These are phyloP conservation scores for Halichondria panicea DNA, from an alignment of 37 sponge, comb jelly and placozoan species.

Conservation along the genomic window DNA sequence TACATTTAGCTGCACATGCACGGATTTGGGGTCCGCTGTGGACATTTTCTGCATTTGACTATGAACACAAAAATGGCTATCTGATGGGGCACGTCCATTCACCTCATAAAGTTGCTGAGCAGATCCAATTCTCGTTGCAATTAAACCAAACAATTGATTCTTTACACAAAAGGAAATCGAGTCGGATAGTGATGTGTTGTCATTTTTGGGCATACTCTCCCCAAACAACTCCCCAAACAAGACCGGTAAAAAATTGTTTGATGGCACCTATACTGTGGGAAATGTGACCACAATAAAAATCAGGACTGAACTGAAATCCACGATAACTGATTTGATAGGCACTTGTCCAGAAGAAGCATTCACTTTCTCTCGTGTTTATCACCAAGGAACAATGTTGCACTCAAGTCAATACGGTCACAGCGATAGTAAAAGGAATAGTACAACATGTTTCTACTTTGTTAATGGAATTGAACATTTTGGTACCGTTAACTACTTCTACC, in stretches of 20 bases:
- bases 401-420: background rate
- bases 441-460: background rate
- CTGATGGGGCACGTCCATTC: background rate
- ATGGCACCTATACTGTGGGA: background rate
- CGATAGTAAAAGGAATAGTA: background rate
- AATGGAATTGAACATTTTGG: background rate
- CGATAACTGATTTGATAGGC: background rate
- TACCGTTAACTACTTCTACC: background rate
- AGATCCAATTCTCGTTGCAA: background rate
- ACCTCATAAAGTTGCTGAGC: background rate
- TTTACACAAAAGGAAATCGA: background rate
- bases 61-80: constrained; percentile 10
- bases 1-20: constrained; percentile 8
- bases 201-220: too few species aligned
- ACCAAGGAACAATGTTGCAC: background rate
- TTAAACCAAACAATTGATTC: background rate
- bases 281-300: background rate
- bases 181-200: background rate
- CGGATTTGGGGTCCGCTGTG: constrained; percentile 7
- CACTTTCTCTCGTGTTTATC: background rate
- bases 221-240: too few species aligned
- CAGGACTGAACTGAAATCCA: background rate
- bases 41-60: constrained; percentile 6
- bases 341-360: background rate
- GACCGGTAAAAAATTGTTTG: too few species aligned